Conservation (phyloP, 2,113 vertebrate genomes). For the Etheostoma spectabile region DNA sequence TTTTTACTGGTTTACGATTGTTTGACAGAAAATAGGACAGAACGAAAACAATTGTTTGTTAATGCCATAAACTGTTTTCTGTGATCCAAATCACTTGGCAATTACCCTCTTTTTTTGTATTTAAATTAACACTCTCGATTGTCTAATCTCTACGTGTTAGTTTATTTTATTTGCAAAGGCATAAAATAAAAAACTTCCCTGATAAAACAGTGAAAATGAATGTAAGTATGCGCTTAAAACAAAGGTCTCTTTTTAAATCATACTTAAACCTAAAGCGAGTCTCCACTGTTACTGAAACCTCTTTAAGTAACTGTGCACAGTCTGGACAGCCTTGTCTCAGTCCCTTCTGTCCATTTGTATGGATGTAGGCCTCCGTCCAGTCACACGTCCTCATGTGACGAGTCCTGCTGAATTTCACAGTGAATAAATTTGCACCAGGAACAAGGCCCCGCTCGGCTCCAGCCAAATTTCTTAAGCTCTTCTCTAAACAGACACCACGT, state of each 20-base stretch:
- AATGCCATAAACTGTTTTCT: neutral
- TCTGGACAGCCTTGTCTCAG: constrained; percentile 54
- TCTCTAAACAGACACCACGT: constrained; percentile 49
- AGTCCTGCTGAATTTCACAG: constrained; percentile 76
- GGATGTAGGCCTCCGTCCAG: constrained; percentile 71
- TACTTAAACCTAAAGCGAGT: neutral
- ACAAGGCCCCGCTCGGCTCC: constrained; percentile 57
- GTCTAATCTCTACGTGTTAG: neutral
- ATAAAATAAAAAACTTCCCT: neutral
- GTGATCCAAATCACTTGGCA: neutral
- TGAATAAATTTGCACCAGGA: constrained; percentile 81
- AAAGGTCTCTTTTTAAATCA: neutral
- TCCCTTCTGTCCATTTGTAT: constrained; percentile 70
- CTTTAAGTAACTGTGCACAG: constrained; percentile 46
- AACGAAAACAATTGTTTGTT: neutral
- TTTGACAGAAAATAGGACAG: neutral
- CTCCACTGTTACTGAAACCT: constrained; percentile 36
- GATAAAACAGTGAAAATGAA: neutral
- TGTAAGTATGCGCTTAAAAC: neutral
- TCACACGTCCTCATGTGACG: constrained; percentile 74
- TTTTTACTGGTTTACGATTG: neutral
- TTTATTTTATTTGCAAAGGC: neutral
- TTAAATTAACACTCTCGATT: neutral
- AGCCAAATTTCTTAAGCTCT: constrained; percentile 61
- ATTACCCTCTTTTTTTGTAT: neutral